Evolutionary conservation across 2,113 vertebrate species (phyloP), one percentile per base, ranked within the genome.

Genomic region (Dasypus novemcinctus): DNA sequence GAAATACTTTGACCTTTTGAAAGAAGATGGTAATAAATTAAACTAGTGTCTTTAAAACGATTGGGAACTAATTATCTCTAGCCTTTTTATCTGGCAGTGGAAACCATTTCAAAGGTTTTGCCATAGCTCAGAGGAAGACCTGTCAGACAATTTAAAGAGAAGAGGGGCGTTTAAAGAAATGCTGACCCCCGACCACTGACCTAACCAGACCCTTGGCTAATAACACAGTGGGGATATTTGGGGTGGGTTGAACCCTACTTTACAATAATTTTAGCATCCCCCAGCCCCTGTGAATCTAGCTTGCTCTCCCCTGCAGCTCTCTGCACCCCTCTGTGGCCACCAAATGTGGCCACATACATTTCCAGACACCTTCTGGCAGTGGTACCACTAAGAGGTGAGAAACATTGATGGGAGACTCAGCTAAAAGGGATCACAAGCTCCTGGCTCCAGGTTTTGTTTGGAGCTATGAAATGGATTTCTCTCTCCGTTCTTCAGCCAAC

Each of bases 1-100:
- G 21, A 90, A 93, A 12, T 41, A 33, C 57, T 71, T 95, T 86
- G 49, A 89, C 25, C 57, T 90, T 96, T 82, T 92, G 1, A 80
- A 63, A 80, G 86, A 72, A 71, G 31, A 74, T 43, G 59, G 66
- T 21, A 59, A 63, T 68, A 71, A 78, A 38, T 80, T 78, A 89
- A 90, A 61, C 23, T 36, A 20, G 54, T 71, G 7, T 74, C 49
- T 84, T 90, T 38, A 71, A 83, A 72, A 52, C 14, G 33, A 36
- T 38, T 43, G 59, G 27, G n/a, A 57, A 59, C 29, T 87, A 72
- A 72, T 86, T 52, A 78, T 74, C n/a, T 49, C 27, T 69, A 29
- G 29, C 8, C 25, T 74, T 78, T 78, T 92, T 80, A 71, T 31
- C n/a, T 85, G 17, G 7, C 57, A 17, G 21, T 49, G 33, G 33